These are phyloP conservation scores for Gasterosteus nipponicus DNA, from an alignment of 2,113 vertebrate genomes.

Conservation along the genomic window DNA sequence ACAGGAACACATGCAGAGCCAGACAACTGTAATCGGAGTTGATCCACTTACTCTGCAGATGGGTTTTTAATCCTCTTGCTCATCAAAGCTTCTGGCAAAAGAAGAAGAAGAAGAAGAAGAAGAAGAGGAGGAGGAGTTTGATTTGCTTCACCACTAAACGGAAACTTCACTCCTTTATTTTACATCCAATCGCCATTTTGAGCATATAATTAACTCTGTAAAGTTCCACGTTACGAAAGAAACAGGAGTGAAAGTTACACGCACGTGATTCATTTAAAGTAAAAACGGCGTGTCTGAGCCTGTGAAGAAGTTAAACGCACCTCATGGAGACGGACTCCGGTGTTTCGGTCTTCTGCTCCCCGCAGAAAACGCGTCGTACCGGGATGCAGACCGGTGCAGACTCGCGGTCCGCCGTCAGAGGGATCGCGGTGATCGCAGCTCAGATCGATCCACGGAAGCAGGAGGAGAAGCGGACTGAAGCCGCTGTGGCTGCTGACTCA, in stretches of 20 bases:
- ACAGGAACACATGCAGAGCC: background rate
- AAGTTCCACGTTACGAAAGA: background rate
- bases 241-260: background rate
- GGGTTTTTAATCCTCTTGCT: conserved; percentile 71
- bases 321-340: conserved; percentile 19
- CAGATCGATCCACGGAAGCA: conserved; percentile 59
- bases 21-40: conserved; percentile 21
- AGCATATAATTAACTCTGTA: too few species aligned
- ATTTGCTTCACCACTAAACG: background rate
- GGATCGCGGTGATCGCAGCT: background rate
- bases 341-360: background rate
- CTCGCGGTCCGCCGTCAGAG: background rate
- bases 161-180: background rate
- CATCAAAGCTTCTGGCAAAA: conserved; percentile 34
- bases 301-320: conserved; percentile 35
- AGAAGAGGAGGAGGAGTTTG: background rate
- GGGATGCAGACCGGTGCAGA: background rate
- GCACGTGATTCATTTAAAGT: background rate
- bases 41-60: conserved; percentile 35
- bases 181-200: background rate
- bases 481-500: conserved; percentile 58
- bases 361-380: background rate
- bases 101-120: background rate
- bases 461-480: background rate
- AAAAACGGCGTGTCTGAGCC: conserved; percentile 6